A percentile compares a stretch with the other conserved stretches of the same genome.
phyloP scores from a whole-genome alignment of 2,113 vertebrate species.

The Silurus glanis region DNA sequence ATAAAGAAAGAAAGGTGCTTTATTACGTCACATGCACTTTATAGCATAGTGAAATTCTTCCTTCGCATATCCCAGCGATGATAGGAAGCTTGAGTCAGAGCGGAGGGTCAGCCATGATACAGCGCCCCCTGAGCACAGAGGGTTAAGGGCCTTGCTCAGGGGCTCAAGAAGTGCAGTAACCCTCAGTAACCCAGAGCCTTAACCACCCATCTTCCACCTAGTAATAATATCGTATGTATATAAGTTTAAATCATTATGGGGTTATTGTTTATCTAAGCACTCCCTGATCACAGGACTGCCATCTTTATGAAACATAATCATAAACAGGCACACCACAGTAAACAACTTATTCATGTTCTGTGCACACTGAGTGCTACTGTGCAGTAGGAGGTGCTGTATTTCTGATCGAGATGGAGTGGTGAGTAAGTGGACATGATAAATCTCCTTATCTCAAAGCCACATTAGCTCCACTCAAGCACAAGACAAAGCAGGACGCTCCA shows the following conservation, averaged over 20 bases:
- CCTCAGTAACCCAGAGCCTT: too few species aligned
- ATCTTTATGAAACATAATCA: neutral
- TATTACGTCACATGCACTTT: too few species aligned
- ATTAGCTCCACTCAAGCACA: constrained; percentile 26
- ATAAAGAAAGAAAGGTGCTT: too few species aligned
- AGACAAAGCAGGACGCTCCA: constrained; percentile 38
- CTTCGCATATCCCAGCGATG: too few species aligned
- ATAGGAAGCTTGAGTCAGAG: too few species aligned
- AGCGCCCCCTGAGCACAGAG: too few species aligned
- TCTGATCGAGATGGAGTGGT: constrained; percentile 33
- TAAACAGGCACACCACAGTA: neutral
- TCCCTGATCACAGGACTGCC: neutral
- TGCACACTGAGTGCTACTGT: neutral
- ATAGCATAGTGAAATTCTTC: too few species aligned
- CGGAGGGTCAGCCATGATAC: too few species aligned
- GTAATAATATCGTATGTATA: neutral
- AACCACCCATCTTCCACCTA: neutral
- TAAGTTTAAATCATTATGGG: neutral
- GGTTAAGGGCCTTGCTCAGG: too few species aligned
- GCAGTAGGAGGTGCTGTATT: constrained; percentile 24
- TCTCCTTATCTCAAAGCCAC: constrained; percentile 54
- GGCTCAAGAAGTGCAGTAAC: too few species aligned
- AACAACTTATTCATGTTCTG: constrained; percentile 7
- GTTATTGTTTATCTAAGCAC: neutral
- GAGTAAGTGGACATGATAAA: constrained; percentile 49